Conservation (phyloP, 2,888 invertebrate species). For the Octodonta nipae region DNA sequence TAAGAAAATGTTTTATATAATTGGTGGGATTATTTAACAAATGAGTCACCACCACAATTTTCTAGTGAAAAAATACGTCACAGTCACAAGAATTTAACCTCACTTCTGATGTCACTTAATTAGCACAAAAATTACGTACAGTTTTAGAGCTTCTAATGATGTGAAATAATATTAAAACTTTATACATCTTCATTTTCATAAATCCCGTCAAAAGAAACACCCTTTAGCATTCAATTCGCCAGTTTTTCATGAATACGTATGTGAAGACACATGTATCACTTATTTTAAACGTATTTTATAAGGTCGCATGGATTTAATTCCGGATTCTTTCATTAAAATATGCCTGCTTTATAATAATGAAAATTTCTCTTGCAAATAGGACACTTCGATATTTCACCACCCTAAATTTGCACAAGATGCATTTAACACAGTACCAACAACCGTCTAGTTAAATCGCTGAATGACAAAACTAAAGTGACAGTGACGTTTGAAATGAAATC, state of each 20-base stretch:
- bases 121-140: constrained; percentile 18
- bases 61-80: constrained; percentile 15
- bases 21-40: not conserved
- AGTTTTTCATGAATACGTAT: not conserved
- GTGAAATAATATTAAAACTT: constrained; percentile 29
- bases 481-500: too few relatives aligned
- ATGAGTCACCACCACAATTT: constrained; percentile 11
- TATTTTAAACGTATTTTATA: constrained; percentile 2
- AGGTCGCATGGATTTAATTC: not conserved
- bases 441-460: too few relatives aligned
- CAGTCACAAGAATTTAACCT: constrained; percentile 13
- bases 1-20: not conserved
- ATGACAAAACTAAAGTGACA: too few relatives aligned
- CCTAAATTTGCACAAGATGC: too few relatives aligned
- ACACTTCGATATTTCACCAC: too few relatives aligned
- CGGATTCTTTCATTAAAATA: too few relatives aligned
- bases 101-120: constrained; percentile 12
- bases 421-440: too few relatives aligned
- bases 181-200: constrained; percentile 33
- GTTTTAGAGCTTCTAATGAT: constrained; percentile 36
- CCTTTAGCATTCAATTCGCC: not conserved
- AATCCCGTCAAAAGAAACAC: not conserved
- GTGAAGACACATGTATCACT: not conserved
- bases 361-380: too few relatives aligned
- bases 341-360: too few relatives aligned